Percentiles rank a stretch among this genome's conserved stretches.
Conservation (phyloP, 2,888 invertebrate species). For the Girardia tigrina region DNA sequence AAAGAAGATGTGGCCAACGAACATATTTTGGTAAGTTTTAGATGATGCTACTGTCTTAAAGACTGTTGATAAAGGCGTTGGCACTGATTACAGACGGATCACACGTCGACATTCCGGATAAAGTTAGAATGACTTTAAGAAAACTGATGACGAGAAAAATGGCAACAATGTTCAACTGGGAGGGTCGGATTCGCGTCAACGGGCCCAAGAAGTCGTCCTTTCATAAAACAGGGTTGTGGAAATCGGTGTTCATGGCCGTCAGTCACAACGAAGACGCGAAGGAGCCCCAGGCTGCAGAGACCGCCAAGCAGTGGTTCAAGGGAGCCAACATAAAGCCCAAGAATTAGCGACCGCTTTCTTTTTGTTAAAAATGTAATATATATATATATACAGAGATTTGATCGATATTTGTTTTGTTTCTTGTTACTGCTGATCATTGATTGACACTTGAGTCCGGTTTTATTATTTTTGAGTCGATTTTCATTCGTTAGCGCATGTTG, state of each 20-base stretch:
- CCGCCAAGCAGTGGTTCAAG: slow-evolving; percentile 19
- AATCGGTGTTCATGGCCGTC: slow-evolving; percentile 5
- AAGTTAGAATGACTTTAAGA: background rate
- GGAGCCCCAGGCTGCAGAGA: background rate
- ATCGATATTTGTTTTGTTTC: no score
- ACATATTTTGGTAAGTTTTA: background rate
- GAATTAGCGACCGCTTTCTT: background rate
- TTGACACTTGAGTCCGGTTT: no score
- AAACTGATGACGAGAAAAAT: slow-evolving; percentile 12
- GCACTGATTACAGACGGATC: background rate
- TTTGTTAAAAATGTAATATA: no score
- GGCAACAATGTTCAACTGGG: slow-evolving; percentile 9
- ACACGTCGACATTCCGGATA: background rate
- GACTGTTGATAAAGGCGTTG: background rate
- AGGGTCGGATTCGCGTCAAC: background rate
- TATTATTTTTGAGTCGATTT: no score
- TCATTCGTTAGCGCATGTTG: no score
- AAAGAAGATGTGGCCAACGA: background rate
- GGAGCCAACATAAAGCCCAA: background rate
- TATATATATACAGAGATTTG: no score
- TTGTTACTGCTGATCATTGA: no score
- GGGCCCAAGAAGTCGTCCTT: background rate
- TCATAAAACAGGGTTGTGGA: background rate
- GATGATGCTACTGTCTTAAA: background rate
- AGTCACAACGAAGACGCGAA: background rate